Base-by-base conservation (phyloP, 2,888 invertebrate genomes). In the Caenorhabditis becei region DNA sequence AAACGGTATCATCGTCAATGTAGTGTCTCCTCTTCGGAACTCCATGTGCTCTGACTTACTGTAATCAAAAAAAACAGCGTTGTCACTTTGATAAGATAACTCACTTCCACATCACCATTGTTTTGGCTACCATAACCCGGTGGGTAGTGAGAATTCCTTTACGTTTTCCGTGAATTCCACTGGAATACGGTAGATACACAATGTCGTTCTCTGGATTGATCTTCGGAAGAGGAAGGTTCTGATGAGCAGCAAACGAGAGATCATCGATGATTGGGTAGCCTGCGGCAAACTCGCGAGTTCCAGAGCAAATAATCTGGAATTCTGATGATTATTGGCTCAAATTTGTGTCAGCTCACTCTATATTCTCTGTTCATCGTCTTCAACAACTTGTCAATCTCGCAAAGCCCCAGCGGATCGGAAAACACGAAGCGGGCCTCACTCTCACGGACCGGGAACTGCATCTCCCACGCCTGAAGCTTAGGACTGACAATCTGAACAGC, bases 161-260 rank as follows among this genome's bases (percentile, higher is more conserved):
- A 28, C 79, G 28, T 16, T 72, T 75, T 58, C 83, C 83, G 14
- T 83, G 83, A 56, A 83, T 83, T 11, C 83, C 83, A 44, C 81
- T 81, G 14, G 78, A 79, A 53, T 79, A 83, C 0, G 83, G 83
- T 0, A 83, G 54, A 54, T 79, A 81, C 1, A 81, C 83, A 37
- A 81, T 77, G 56, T 83, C 83, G 10, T 47, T 61, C 23, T 81
- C 80, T n/a, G 83, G 81, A 53, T 75, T 61, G n/a, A 83, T 83
- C 18, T 61, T 28, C 0, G 78, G 83, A 20, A 74, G 62, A 11
- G 75, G 67, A 7, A 74, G 26, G 23, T 75, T 47, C 47, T 77
- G 75, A 3, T 51, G n/a, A 24, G 74, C 77, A 8, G 72, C 81
- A 35, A 62, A 71, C 1, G 41, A 26, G 3, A 81, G 35, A 20